Evolutionary conservation across 2,888 invertebrate species (phyloP).

Genomic region (Tanypteryx hageni): DNA sequence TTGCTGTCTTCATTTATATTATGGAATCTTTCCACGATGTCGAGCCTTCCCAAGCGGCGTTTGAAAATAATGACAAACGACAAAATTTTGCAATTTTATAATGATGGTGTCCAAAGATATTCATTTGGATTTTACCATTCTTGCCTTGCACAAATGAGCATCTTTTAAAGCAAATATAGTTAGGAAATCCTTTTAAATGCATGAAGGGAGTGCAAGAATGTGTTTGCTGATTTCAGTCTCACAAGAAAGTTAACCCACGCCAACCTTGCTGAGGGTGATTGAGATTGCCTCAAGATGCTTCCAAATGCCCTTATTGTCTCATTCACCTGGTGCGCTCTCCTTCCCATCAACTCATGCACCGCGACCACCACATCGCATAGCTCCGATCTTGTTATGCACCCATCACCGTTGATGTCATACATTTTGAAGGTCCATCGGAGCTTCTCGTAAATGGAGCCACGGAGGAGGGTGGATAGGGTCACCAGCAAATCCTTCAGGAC

Average conservation of each 20-base stretch:
- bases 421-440: conserved; percentile 97
- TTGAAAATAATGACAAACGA: too few species aligned
- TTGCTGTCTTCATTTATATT: too few species aligned
- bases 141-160: too few species aligned
- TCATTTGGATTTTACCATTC: too few species aligned
- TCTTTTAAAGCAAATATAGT: too few species aligned
- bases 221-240: not conserved
- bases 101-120: too few species aligned
- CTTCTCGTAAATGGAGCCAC: conserved; percentile 95
- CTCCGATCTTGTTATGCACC: conserved; percentile 94
- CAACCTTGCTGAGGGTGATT: not conserved
- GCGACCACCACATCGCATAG: conserved; percentile 92
- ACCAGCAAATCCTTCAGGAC: conserved; percentile 92
- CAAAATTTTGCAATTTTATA: too few species aligned
- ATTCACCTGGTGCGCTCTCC: conserved; percentile 81
- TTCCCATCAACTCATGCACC: conserved; percentile 93
- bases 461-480: conserved; percentile 92
- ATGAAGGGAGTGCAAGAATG: not conserved
- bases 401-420: conserved; percentile 97
- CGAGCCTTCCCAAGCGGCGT: too few species aligned
- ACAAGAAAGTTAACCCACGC: not conserved
- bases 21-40: too few species aligned
- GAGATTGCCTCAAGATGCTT: not conserved
- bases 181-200: not conserved
- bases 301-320: too few species aligned